Evolutionary conservation across 2,113 vertebrate genomes (phyloP).

Genomic region (Anhinga anhinga): DNA sequence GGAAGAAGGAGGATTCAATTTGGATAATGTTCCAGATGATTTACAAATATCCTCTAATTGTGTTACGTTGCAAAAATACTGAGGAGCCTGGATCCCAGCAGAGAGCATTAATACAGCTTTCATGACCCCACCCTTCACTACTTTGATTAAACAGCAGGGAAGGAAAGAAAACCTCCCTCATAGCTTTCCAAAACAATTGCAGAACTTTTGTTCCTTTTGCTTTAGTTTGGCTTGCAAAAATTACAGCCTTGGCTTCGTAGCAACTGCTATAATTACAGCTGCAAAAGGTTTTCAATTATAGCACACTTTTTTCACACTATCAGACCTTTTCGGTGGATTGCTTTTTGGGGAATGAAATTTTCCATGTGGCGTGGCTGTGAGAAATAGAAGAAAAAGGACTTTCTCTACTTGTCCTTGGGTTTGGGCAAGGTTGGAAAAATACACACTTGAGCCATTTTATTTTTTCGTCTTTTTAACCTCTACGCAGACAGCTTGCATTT

Average conservation of each 20-base stretch:
- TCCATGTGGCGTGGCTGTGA: neutral
- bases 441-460: accelerated
- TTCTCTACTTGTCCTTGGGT: neutral
- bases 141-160: conserved; percentile 8
- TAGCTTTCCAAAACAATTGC: conserved; percentile 16
- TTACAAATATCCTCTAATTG: neutral
- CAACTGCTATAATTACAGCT: neutral
- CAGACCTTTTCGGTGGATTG: neutral
- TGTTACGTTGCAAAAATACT: neutral
- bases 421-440: neutral
- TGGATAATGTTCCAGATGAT: neutral
- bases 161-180: neutral
- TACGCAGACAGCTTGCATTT: neutral
- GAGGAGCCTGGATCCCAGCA: neutral
- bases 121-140: neutral
- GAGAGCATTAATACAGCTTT: neutral
- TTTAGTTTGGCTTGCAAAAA: conserved; percentile 22
- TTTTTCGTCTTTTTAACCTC: neutral
- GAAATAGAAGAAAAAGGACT: neutral
- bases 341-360: neutral
- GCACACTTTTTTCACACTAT: neutral
- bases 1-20: neutral
- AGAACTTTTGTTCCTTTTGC: conserved; percentile 8
- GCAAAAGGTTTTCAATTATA: conserved; percentile 2
- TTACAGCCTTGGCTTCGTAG: neutral